A percentile compares a stretch with the other conserved stretches of the same genome.
Conservation (phyloP, 2,797 vertebrate genomes). For the Notamacropus eugenii region DNA sequence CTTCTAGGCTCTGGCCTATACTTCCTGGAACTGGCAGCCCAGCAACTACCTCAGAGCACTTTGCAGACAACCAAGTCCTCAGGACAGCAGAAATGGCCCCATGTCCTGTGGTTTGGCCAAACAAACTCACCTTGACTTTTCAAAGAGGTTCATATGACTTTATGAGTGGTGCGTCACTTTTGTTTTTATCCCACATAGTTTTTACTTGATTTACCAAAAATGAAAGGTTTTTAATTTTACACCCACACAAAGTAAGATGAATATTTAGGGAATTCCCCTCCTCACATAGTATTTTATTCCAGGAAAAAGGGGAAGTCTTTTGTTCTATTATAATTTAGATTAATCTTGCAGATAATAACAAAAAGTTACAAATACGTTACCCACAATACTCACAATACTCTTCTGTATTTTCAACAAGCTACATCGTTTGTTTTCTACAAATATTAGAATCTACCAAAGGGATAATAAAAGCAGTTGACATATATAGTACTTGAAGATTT, state of each 20-base stretch:
- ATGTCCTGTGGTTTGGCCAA: not conserved
- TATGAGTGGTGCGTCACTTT: not conserved
- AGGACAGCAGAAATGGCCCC: not conserved
- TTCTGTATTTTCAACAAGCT: not conserved
- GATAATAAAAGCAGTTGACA: not conserved
- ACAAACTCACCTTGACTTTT: not conserved
- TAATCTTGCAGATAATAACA: not conserved
- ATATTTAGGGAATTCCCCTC: slow-evolving; percentile 24
- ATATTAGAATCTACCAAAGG: not conserved
- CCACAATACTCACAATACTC: not conserved
- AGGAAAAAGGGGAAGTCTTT: slow-evolving; percentile 38
- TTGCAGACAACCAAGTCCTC: slow-evolving; percentile 10
- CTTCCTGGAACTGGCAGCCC: not conserved
- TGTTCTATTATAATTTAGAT: slow-evolving; percentile 14
- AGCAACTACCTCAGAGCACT: not conserved
- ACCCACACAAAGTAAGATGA: slow-evolving; percentile 37
- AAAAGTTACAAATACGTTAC: not conserved
- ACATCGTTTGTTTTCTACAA: not conserved
- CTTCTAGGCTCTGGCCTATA: not conserved
- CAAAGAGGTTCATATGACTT: not conserved
- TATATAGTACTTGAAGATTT: not conserved
- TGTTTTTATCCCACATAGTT: not conserved
- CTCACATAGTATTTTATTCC: not conserved
- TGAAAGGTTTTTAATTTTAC: slow-evolving; percentile 48
- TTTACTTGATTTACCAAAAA: slow-evolving; percentile 28